Percentiles rank a stretch among this genome's conserved stretches.
Evolutionary conservation across 2,797 vertebrate genomes (phyloP).

Genomic region (Acanthiza pusilla): DNA sequence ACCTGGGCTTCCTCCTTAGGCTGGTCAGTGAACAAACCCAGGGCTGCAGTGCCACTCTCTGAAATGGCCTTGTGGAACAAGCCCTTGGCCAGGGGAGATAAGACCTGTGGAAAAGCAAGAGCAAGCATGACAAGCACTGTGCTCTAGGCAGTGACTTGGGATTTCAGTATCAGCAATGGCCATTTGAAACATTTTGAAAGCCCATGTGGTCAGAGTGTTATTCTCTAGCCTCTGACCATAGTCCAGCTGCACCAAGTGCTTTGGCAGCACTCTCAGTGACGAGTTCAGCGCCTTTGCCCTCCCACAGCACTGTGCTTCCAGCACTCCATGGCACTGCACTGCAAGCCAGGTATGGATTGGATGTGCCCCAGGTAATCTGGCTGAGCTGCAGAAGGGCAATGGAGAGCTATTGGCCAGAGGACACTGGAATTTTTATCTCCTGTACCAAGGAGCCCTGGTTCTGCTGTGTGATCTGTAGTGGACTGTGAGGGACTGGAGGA

Average conservation of each 20-base stretch:
- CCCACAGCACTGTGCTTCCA: neutral
- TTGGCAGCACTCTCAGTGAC: neutral
- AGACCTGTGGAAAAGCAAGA: constrained; percentile 66
- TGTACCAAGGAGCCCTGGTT: neutral
- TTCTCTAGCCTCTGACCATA: neutral
- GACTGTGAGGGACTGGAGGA: neutral
- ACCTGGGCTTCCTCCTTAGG: constrained; percentile 5
- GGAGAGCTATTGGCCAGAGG: neutral
- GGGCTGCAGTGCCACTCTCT: constrained; percentile 79
- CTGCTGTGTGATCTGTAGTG: neutral
- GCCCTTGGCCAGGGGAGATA: constrained; percentile 79
- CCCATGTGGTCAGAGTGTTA: neutral
- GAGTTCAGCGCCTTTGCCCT: neutral
- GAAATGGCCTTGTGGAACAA: constrained; percentile 87
- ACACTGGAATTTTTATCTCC: neutral
- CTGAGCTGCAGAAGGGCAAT: neutral
- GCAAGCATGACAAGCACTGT: neutral
- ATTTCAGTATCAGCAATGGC: neutral
- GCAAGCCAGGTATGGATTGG: rapidly evolving
- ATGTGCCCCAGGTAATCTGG: neutral
- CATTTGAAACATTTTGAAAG: neutral
- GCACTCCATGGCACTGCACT: neutral
- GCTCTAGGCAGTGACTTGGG: neutral
- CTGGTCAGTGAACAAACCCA: neutral
- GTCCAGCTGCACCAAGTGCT: neutral